Percentiles rank a stretch among this genome's conserved stretches.
phyloP scores from a whole-genome alignment of 2,888 invertebrate species.

The Acronicta aceris region DNA sequence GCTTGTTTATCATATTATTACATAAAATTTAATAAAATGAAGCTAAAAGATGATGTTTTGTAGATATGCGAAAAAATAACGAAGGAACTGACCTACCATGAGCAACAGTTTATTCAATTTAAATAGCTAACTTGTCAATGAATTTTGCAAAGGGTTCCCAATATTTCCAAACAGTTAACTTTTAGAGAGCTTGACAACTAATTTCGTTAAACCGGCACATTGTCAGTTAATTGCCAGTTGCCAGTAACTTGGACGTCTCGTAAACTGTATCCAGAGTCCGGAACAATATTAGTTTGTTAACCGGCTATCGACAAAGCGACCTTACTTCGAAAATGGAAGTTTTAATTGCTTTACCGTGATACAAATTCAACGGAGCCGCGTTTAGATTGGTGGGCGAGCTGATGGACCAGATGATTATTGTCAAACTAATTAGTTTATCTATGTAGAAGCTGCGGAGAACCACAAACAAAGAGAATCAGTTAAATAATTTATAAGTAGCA shows the following conservation, averaged over 20 bases:
- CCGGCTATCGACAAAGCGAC: slow-evolving; percentile 51
- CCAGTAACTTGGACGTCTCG: slow-evolving; percentile 28
- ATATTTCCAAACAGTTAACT: slow-evolving; percentile 33
- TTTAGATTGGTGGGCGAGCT: slow-evolving; percentile 37
- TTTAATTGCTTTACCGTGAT: slow-evolving; percentile 69
- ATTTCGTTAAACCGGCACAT: slow-evolving; percentile 43
- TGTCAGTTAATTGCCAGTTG: slow-evolving; percentile 47
- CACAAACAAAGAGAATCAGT: no score
- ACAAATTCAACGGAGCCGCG: slow-evolving; percentile 62
- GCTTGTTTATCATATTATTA: no score
- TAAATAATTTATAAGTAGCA: no score
- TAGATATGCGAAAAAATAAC: not conserved
- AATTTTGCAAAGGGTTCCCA: slow-evolving; percentile 1
- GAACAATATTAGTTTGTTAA: slow-evolving; percentile 60
- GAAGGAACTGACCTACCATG: not conserved
- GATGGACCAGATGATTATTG: not conserved
- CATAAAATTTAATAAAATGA: no score
- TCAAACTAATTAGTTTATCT: not conserved
- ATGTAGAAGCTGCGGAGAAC: no score
- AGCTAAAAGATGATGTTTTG: no score
- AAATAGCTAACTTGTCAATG: not conserved
- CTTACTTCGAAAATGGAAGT: slow-evolving; percentile 66
- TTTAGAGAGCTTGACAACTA: slow-evolving; percentile 43
- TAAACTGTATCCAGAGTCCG: slow-evolving; percentile 42
- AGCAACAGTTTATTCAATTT: not conserved